Base-by-base conservation (phyloP, 2,888 invertebrate species). In the Drosophila tanythrix region DNA sequence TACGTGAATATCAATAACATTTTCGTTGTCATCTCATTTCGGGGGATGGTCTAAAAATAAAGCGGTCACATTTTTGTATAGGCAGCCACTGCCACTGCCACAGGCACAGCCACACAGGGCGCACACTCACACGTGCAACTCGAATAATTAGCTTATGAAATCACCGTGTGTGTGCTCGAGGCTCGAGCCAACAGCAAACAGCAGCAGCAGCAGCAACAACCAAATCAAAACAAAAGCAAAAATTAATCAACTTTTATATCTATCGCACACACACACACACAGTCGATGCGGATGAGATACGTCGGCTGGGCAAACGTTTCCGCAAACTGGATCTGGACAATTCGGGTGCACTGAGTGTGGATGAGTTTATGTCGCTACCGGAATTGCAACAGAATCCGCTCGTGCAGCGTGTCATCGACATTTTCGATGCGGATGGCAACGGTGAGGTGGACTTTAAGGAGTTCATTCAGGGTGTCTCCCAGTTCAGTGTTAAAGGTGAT, bases 311-410 rank as follows among this genome's bases (percentile, higher is more conserved):
- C 83, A 99, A 99, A 95, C 96, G 99, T 90, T 99, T 99, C 95
- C 96, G 98, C 88, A 99, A 99, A 94, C 94, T 99, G 91, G 99
- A 99, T 94, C 94, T 99, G 94, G 99, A 99, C 94, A 99, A 99
- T 94, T 99, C 99, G 60, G 99, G 99, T 75, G 98, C 99, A 74
- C 95, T 99, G 68, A 99, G 98, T 94, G 98, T 99, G 91, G 99
- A 99, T 94, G 99, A 99, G 94, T 99, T 99, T 94, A 99, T 99
- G 99, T 98, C 99, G 74, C 95, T 99, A 93, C 99, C 99, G 46
- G 99, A 99, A 94, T 94, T 99, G 89, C 99, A 99, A 94, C 99
- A 99, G 94, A 99, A 99, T 94, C 99, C 99, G 61, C 94, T 99
- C 81, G 99, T 99, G 76, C 99, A 99, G 94, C 97, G 99, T 93